Percentiles rank a stretch among this genome's conserved stretches.
Conservation (phyloP, 2,113 vertebrate genomes). For the Felis catus region F.catus_Fca126_mat1.0 CM031426.1:52152501-52153000, state of each 20-base stretch:
- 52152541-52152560: not conserved
- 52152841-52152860: slow-evolving; percentile 56
- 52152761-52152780: slow-evolving; percentile 69
- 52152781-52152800: slow-evolving; percentile 18
- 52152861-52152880: slow-evolving; percentile 50
- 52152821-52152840: slow-evolving; percentile 31
- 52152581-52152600: slow-evolving; percentile 81
- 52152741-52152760: slow-evolving; percentile 75
- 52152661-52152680: slow-evolving; percentile 47
- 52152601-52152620: slow-evolving; percentile 74
- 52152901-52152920: slow-evolving; percentile 80
- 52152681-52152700: slow-evolving; percentile 77
- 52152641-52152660: rapidly evolving
- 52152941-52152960: slow-evolving; percentile 71
- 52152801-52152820: slow-evolving; percentile 54
- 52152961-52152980: slow-evolving; percentile 81
- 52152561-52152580: not conserved
- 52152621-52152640: slow-evolving; percentile 84
- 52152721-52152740: slow-evolving; percentile 62
- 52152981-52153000: slow-evolving; percentile 72
- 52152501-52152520: not conserved
- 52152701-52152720: slow-evolving; percentile 43
- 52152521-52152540: not conserved
- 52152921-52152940: slow-evolving; percentile 74
- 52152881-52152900: slow-evolving; percentile 41